Evolutionary conservation across 2,113 vertebrate species (phyloP), one percentile per base, ranked within the genome.

Genomic region (Pterophyllum scalare): DNA sequence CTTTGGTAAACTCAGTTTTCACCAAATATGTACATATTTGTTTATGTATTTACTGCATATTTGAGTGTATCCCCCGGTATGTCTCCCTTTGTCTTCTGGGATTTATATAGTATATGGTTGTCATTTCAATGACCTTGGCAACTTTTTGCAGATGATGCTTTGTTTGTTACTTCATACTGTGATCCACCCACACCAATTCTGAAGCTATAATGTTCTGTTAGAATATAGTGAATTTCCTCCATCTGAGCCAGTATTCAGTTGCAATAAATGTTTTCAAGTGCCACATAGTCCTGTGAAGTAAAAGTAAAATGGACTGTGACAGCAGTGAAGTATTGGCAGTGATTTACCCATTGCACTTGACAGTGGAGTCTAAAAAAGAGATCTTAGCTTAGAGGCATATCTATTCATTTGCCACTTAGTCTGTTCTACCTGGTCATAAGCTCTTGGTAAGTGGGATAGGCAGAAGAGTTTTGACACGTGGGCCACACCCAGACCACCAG

Each of bases 271-370:
- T 54, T 72, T 72, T 72, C 26, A 54, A 72, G 46, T 54, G 31
- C 67, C 19, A 33, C 67, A 72, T 49, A 6, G 26, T 72, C 65
- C 65, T 72, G 17, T 72, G 67, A 72, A 72, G 26, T 54, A 72
- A 72, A 72, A 33, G 26, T 72, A 72, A 31, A 54, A 54, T 14
- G 6, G 13, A 54, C 26, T 72, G 54, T 72, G 67, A 72, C 67
- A 72, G 67, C 46, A 72, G 67, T 31, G 67, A 31, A 52, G 46
- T 54, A 54, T 72, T 54, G 67, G 26, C 19, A 72, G 67, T 72
- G 46, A 72, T 72, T 72, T 49, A 72, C 46, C 3, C 46, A 33
- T n/a, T 72, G 67, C 46, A 54, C 17, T 26, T 33, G 67, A 72
- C 43, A 72, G 22, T 28, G 13, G 26, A n/a, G 11, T 49, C 31